phyloP scores from a whole-genome alignment of 2,113 vertebrate species.

The Eupsittula cactorum region DNA sequence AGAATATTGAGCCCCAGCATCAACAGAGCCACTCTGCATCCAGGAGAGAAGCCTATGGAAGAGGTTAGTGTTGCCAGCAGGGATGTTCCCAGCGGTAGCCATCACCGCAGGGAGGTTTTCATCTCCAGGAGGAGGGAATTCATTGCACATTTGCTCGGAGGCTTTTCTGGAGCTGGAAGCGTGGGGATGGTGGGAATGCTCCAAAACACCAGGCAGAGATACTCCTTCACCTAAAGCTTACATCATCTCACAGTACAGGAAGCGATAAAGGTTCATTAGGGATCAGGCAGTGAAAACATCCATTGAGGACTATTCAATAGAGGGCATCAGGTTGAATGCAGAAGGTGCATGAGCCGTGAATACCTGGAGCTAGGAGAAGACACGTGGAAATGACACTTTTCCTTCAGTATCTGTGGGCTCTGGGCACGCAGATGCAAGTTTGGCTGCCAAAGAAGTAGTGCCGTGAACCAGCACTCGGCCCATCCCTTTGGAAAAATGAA shows the following conservation, averaged over 20 bases:
- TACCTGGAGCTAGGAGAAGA: background rate
- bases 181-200: accelerated
- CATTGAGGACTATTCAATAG: background rate
- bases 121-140: background rate
- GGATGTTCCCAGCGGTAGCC: background rate
- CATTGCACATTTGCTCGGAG: accelerated
- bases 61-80: accelerated
- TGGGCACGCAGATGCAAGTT: accelerated
- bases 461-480: background rate
- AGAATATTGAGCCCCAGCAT: background rate
- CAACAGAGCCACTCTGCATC: accelerated
- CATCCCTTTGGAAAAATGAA: background rate
- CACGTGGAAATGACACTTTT: background rate
- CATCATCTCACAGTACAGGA: background rate
- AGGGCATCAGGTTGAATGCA: background rate
- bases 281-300: background rate
- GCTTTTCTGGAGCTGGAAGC: background rate
- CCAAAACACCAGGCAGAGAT: background rate
- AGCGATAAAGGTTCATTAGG: background rate
- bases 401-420: accelerated
- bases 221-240: background rate
- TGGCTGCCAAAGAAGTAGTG: background rate
- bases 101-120: background rate
- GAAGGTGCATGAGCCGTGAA: accelerated
- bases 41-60: background rate